Evolutionary conservation across 2,797 vertebrate genomes (phyloP).

Genomic region (Megaceryle alcyon): DNA sequence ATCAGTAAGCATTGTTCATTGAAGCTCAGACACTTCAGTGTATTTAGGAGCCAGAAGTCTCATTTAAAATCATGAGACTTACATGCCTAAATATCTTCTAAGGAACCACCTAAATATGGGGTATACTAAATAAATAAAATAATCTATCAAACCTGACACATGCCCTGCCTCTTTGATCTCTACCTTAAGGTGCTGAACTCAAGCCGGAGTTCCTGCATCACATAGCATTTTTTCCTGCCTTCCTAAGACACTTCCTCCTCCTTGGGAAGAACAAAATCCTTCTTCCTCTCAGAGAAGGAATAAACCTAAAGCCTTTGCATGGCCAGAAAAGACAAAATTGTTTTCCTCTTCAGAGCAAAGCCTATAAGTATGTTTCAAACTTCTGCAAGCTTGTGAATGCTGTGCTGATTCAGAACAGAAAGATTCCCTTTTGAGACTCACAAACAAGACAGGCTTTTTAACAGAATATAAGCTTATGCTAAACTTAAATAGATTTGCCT

Average conservation of each 20-base stretch:
- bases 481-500: conserved; percentile 55
- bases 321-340: conserved; percentile 24
- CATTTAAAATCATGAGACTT: not conserved
- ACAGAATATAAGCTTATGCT: conserved; percentile 54
- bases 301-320: not conserved
- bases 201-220: not conserved
- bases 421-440: conserved; percentile 46
- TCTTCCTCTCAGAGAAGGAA: not conserved
- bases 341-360: conserved; percentile 43
- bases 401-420: conserved; percentile 15
- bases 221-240: not conserved
- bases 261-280: not conserved
- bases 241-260: not conserved
- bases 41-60: not conserved
- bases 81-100: not conserved
- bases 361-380: conserved; percentile 42
- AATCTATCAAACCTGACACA: not conserved
- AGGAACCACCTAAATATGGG: not conserved
- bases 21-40: not conserved
- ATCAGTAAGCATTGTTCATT: not conserved
- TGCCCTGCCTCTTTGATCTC: not conserved
- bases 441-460: conserved; percentile 32
- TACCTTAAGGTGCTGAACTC: not conserved
- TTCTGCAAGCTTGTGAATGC: conserved; percentile 30
- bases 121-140: not conserved